Conservation (phyloP, 2,113 vertebrate species). For the Copsychus sechellarum region DNA sequence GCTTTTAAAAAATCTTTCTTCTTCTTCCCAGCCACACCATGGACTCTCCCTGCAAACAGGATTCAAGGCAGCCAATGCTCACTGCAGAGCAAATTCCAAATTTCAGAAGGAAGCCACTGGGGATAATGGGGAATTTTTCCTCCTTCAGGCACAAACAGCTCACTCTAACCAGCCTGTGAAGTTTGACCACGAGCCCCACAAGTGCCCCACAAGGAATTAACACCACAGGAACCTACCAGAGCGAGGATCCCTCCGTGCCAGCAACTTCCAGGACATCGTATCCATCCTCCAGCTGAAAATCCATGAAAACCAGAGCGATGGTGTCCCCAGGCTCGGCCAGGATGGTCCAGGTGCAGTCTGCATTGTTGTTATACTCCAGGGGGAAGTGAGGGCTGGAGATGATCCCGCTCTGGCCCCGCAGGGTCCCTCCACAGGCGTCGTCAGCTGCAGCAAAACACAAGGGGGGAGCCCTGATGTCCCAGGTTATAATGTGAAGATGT, state of each 20-base stretch:
- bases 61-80: neutral
- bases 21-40: neutral
- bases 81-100: neutral
- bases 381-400: constrained; percentile 97
- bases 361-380: constrained; percentile 92
- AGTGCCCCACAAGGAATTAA: rapidly evolving
- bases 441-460: constrained; percentile 69
- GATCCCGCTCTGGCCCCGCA: constrained; percentile 93
- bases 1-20: neutral
- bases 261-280: constrained; percentile 96
- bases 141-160: neutral
- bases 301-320: constrained; percentile 94
- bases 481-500: too few relatives aligned
- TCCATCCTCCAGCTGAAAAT: constrained; percentile 96
- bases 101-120: neutral
- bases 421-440: constrained; percentile 93
- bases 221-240: constrained; percentile 82
- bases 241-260: constrained; percentile 92
- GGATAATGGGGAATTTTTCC: neutral
- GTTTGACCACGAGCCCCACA: rapidly evolving
- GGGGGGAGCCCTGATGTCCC: neutral
- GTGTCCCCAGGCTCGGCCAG: constrained; percentile 96
- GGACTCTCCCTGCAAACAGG: neutral
- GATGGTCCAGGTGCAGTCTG: constrained; percentile 98
- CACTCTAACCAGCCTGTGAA: rapidly evolving